Evolutionary conservation across 2,113 vertebrate species (phyloP).

Genomic region (Globicephala melas): DNA sequence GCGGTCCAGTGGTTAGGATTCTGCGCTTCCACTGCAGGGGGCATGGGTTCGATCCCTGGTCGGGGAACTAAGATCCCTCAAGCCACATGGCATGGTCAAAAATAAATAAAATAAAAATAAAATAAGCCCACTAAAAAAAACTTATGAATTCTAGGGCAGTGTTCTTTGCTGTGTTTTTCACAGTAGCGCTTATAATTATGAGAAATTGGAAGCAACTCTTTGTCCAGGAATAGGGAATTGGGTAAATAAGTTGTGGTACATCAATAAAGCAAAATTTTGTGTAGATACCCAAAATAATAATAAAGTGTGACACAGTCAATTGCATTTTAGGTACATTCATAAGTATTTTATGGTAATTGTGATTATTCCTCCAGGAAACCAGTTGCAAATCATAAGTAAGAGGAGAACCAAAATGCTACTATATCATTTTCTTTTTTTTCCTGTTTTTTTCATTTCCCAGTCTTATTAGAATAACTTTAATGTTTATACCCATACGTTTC

Average conservation of each 20-base stretch:
- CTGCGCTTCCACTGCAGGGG: too few species aligned
- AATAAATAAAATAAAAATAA: too few species aligned
- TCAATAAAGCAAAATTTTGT: background rate
- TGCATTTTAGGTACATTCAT: background rate
- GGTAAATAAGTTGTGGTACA: background rate
- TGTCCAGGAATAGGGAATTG: background rate
- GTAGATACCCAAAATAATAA: background rate
- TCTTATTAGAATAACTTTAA: slow-evolving; percentile 43
- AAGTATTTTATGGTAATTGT: background rate
- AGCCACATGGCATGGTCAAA: too few species aligned
- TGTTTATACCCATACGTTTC: slow-evolving; percentile 7
- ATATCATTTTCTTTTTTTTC: background rate
- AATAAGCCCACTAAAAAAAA: background rate
- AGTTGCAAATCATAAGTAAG: background rate
- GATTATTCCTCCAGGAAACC: background rate
- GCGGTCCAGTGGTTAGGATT: too few species aligned
- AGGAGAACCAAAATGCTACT: background rate
- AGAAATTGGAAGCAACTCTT: background rate
- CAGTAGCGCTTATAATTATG: background rate
- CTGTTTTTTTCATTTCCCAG: background rate
- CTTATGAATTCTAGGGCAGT: background rate
- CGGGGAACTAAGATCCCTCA: too few species aligned
- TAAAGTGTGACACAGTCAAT: background rate
- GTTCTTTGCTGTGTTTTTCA: background rate
- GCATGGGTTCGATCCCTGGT: too few species aligned